Evolutionary conservation across 2,888 invertebrate species (phyloP).

Genomic region (Epinotia demarniana): DNA sequence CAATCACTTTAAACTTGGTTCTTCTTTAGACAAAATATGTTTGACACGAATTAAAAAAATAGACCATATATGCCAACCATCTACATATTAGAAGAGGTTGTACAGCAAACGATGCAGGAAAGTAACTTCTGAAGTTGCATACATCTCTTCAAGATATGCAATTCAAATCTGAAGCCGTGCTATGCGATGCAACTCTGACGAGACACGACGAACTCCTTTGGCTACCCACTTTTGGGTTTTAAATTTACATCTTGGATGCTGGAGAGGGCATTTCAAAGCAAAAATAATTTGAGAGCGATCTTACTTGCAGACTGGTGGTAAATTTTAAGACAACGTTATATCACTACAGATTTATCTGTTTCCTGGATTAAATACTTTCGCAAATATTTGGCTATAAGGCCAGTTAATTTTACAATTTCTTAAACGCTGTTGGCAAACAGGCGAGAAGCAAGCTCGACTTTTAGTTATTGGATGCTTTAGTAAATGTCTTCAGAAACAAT

Average conservation of each 20-base stretch:
- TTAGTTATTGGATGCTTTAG: slow-evolving; percentile 23
- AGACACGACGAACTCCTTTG: slow-evolving; percentile 40
- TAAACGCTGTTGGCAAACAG: not conserved
- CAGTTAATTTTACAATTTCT: slow-evolving; percentile 1
- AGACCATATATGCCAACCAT: not conserved
- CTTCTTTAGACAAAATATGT: not conserved
- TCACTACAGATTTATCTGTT: not conserved
- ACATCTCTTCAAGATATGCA: slow-evolving; percentile 44
- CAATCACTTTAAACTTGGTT: too few relatives aligned
- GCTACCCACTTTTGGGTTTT: slow-evolving; percentile 41
- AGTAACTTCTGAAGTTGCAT: slow-evolving; percentile 43
- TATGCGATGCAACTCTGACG: slow-evolving; percentile 40
- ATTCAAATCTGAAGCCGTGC: slow-evolving; percentile 40
- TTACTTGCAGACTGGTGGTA: slow-evolving; percentile 19
- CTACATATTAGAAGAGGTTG: slow-evolving; percentile 14
- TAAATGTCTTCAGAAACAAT: not conserved
- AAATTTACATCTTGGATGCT: slow-evolving; percentile 37
- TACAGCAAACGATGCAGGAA: slow-evolving; percentile 29
- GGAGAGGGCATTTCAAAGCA: slow-evolving; percentile 25
- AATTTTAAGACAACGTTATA: slow-evolving; percentile 2
- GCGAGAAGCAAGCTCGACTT: not conserved
- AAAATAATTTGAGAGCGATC: slow-evolving; percentile 30
- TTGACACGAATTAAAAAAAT: not conserved
- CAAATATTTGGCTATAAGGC: not conserved
- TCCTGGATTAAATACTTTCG: not conserved